Evolutionary conservation across 2,888 invertebrate species (phyloP).

Genomic region (Clostera curtula): DNA sequence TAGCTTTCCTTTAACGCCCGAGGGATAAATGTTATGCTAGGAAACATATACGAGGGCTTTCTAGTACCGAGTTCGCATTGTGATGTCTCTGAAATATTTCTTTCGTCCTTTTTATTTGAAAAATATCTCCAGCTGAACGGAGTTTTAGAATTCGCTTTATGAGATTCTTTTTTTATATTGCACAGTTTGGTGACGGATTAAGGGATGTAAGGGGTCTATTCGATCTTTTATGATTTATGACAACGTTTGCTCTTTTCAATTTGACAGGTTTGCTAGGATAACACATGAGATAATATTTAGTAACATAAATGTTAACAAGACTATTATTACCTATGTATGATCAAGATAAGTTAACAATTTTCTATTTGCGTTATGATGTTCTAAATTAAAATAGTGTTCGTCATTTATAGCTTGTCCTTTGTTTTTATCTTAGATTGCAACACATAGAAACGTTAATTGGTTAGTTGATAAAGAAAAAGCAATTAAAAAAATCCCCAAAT

Average conservation of each 20-base stretch:
- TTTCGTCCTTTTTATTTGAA: constrained; percentile 65
- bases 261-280: too few relatives aligned
- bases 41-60: constrained; percentile 73
- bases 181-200: constrained; percentile 52
- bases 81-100: constrained; percentile 63
- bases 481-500: constrained; percentile 62
- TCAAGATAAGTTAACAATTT: too few relatives aligned
- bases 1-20: constrained; percentile 70
- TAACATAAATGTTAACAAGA: too few relatives aligned
- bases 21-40: constrained; percentile 75
- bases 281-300: too few relatives aligned
- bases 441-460: too few relatives aligned
- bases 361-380: too few relatives aligned
- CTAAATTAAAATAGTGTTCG: too few relatives aligned
- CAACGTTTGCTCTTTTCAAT: too few relatives aligned
- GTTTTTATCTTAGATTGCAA: too few relatives aligned
- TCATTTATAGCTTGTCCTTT: too few relatives aligned
- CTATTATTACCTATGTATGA: too few relatives aligned
- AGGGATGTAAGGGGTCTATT: constrained; percentile 54
- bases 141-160: constrained; percentile 69
- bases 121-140: constrained; percentile 69
- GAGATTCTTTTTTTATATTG: constrained; percentile 54
- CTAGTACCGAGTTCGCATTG: constrained; percentile 60
- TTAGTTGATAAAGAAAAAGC: constrained; percentile 21
- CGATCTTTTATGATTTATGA: too few relatives aligned